phyloP scores from a whole-genome alignment of 2,888 invertebrate species.

The Ethmia dodecea region DNA sequence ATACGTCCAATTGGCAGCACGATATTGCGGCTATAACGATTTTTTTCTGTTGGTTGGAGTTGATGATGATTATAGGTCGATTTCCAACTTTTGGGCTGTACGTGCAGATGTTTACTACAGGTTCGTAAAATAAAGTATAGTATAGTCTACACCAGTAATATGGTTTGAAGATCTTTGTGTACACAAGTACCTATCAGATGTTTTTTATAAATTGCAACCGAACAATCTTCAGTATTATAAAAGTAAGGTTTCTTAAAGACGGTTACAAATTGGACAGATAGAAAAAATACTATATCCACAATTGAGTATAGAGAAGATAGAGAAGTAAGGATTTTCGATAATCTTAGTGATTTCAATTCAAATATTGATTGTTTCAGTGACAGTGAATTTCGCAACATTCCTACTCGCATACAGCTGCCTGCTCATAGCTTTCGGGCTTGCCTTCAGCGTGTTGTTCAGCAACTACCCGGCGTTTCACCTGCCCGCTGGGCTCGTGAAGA shows the following conservation, averaged over 20 bases:
- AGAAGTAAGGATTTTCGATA: too few relatives aligned
- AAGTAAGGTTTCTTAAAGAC: too few relatives aligned
- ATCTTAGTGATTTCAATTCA: too few relatives aligned
- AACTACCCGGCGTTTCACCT: conserved; percentile 86
- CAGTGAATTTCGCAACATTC: conserved; percentile 89
- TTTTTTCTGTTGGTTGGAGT: conserved; percentile 88
- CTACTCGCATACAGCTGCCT: conserved; percentile 88
- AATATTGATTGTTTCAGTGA: conserved; percentile 80
- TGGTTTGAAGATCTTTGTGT: too few relatives aligned
- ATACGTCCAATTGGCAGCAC: conserved; percentile 83
- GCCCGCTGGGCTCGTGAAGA: conserved; percentile 82
- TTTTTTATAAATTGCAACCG: too few relatives aligned
- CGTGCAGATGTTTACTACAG: conserved; percentile 92
- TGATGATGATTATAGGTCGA: conserved; percentile 91
- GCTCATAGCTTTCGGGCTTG: conserved; percentile 87
- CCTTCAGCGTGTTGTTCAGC: conserved; percentile 89
- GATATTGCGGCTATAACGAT: conserved; percentile 88
- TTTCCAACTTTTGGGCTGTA: conserved; percentile 92
- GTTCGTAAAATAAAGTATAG: conserved; percentile 30
- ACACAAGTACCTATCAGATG: too few relatives aligned
- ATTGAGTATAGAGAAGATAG: too few relatives aligned
- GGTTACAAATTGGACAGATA: too few relatives aligned
- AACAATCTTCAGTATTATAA: too few relatives aligned
- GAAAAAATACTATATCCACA: too few relatives aligned
- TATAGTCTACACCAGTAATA: neutral